Evolutionary conservation across 1,140 invertebrate species (phyloP), one percentile per base, ranked within the genome.

Genomic region (Orius insidiosus): DNA sequence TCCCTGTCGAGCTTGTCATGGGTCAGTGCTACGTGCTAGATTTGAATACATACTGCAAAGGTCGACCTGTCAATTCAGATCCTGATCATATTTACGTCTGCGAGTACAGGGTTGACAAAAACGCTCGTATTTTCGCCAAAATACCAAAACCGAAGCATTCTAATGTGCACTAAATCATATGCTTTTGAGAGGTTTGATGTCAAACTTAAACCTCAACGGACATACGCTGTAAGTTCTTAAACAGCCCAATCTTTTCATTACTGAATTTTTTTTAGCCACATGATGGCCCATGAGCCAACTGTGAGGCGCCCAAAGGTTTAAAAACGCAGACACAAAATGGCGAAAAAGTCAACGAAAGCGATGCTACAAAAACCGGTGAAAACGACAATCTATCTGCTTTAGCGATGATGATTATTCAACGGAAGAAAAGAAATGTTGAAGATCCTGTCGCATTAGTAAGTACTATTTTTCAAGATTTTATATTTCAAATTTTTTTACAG

Each of bases 11-110:
- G 59, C 69, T 88, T 34, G 79, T 98, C n/a, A 85, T 92, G 60
- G 88, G 87, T 18, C 76, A 84, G 43, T 98, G 93, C 59, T 93
- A 88, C 80, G 92, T 98, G 1, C 71, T 98, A 58, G 93, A 98
- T 63, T 70, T 86, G 4, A 80, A 80, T 48, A 94, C 87, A 0
- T 98, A 76, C 57, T 90, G 85, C 61, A 54, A 54, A 35, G 92
- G 93, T 9, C 74, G 89, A 6, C 93, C 94, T 0, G 80, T 86
- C 51, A 84, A 80, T 32, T 74, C 77, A 10, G 68, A 74, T 36
- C 83, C 92, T 55, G 75, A 88, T 50, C 90, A 97, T 66, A 78
- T 94, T 36, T 98, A 92, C 59, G 86, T 98, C 39, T 98, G 93
- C 68, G 93, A 98, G 65, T 85, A 87, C 60, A 72, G 92, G 24